A percentile compares a stretch with the other conserved stretches of the same genome.
These are phyloP conservation scores for Sylvilagus bachmani DNA, from an alignment of 2,113 vertebrate genomes.

Conservation along the genomic window DNA sequence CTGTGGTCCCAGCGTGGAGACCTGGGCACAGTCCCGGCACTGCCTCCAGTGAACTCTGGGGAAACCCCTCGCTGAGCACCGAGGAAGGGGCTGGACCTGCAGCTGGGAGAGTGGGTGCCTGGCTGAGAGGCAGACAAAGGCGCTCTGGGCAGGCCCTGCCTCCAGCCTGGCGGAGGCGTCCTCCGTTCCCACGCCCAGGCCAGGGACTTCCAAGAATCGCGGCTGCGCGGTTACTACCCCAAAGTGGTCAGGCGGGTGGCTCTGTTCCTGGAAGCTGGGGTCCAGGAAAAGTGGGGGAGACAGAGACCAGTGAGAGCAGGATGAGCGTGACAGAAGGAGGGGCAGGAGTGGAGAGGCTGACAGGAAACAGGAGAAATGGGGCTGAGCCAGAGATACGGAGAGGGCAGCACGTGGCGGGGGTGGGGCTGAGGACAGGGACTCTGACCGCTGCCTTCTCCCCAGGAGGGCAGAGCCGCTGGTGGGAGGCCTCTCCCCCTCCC, in stretches of 20 bases:
- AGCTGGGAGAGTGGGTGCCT: background rate
- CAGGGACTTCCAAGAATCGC: slow-evolving; percentile 67
- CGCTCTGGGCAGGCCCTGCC: background rate
- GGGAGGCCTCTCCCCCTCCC: background rate
- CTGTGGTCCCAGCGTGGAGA: background rate
- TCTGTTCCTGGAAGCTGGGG: slow-evolving; percentile 67
- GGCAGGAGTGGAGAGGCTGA: too few species aligned
- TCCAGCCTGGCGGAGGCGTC: background rate
- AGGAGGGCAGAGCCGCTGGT: background rate
- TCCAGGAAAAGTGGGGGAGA: slow-evolving; percentile 3
- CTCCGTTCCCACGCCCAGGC: background rate
- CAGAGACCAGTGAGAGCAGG: background rate
- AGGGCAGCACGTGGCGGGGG: too few species aligned
- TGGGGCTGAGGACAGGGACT: background rate
- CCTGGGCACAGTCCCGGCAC: background rate
- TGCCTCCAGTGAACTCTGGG: background rate
- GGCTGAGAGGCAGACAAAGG: slow-evolving; percentile 45
- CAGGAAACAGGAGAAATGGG: background rate
- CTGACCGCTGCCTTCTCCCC: background rate
- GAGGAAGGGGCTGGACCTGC: background rate
- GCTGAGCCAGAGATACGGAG: background rate
- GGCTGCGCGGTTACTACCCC: slow-evolving; percentile 3
- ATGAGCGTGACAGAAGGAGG: background rate
- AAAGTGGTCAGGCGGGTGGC: background rate
- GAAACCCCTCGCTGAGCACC: background rate